These are phyloP conservation scores for Rhodinocichla rosea DNA, from an alignment of 2,113 vertebrate species.

Conservation along the genomic window DNA sequence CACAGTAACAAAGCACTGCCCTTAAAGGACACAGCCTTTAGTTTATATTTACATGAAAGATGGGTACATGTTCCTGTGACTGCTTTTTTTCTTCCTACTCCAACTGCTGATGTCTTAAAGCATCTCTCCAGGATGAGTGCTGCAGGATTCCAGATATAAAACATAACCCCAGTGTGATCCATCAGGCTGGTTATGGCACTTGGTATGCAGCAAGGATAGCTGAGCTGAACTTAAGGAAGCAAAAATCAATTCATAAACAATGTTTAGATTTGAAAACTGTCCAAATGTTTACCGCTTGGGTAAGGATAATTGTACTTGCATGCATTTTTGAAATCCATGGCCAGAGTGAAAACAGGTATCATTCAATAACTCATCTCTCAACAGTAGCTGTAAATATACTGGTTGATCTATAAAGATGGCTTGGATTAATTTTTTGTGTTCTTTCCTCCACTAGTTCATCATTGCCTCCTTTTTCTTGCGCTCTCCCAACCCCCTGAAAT, in stretches of 20 bases:
- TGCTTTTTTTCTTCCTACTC: neutral
- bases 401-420: slow-evolving; percentile 6
- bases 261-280: slow-evolving; percentile 31
- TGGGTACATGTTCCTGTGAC: neutral
- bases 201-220: slow-evolving; percentile 15
- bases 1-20: neutral
- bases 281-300: neutral
- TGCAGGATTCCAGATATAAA: slow-evolving; percentile 17
- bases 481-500: neutral
- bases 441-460: neutral
- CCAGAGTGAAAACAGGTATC: slow-evolving; percentile 1
- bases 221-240: slow-evolving; percentile 13
- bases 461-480: neutral
- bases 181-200: slow-evolving; percentile 1
- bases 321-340: slow-evolving; percentile 20
- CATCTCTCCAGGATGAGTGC: neutral
- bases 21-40: neutral
- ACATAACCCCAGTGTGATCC: neutral
- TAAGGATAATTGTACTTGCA: slow-evolving; percentile 30
- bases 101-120: neutral
- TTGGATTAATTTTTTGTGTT: slow-evolving; percentile 16
- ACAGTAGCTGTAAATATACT: slow-evolving; percentile 3
- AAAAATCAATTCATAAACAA: slow-evolving; percentile 60
- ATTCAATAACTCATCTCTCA: slow-evolving; percentile 51
- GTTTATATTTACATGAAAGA: neutral